Evolutionary conservation across 2,113 vertebrate species (phyloP), one percentile per base, ranked within the genome.

Genomic region (Oenanthe oenanthe): DNA sequence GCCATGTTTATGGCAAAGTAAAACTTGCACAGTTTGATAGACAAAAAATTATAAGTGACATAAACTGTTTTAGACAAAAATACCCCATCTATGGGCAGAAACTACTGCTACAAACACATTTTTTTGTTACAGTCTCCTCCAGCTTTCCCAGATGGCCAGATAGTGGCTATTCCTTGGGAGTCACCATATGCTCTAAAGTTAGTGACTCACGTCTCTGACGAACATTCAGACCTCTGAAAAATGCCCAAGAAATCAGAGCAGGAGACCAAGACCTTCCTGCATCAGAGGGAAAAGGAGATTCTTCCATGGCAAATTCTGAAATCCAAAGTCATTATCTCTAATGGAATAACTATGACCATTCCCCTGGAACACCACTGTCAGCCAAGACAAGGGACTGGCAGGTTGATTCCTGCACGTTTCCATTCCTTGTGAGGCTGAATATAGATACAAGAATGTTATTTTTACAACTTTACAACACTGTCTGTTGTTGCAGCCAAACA

Each of bases 121-220:
- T 94, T 73, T 65, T 74, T 32, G 38, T 70, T 51, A 36, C 28
- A 73, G 32, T 66, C 67, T 85, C 78, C 81, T 79, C 66, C 85
- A 80, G 1, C 63, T 67, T 88, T 43, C 67, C 85, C 90, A 92
- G 67, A 67, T 86, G 82, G 82, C 38, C 94, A 94, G 82, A 79
- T 83, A 90, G 83, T 31, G 75, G 75, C 62, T 85, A 29, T 24
- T 73, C 75, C 78, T 88, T 54, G 62, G 85, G 45, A 58, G 85
- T 74, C 75, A 58, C 75, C 90, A 74, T 40, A 88, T 74, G 88
- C 29, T 88, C 75, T 31, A 32, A 54, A 90, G 50, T 62, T 58
- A 85, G 58, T 56, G 88, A 80, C 50, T 80, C 75, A 45, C 1
- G 0, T 57, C 60, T 82, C 88, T 45, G 53, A 75, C 28, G 78